Evolutionary conservation across 2,797 vertebrate species (phyloP).

Genomic region (Myotis daubentonii): DNA sequence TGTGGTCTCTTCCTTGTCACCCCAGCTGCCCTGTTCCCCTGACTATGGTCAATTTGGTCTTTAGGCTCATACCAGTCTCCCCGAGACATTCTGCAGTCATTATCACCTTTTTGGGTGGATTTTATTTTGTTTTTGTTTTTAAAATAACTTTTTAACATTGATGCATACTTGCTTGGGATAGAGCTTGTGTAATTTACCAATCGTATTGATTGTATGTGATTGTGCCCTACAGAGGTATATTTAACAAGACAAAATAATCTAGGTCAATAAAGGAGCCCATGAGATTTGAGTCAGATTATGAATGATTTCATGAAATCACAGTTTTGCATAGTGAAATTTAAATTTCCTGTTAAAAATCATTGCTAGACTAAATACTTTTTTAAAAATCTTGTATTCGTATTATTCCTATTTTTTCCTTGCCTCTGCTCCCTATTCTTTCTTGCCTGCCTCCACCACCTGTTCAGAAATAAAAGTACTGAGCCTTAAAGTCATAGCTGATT

Average conservation of each 20-base stretch:
- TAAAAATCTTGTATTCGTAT: not conserved
- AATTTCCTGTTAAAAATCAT: slow-evolving; percentile 67
- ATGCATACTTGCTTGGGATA: slow-evolving; percentile 91
- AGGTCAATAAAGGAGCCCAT: slow-evolving; percentile 84
- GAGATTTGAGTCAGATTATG: slow-evolving; percentile 83
- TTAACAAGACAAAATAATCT: slow-evolving; percentile 85
- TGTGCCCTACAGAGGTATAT: slow-evolving; percentile 90
- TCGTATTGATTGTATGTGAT: slow-evolving; percentile 91
- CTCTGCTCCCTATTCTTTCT: slow-evolving; percentile 20
- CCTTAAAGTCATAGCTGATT: slow-evolving; percentile 60
- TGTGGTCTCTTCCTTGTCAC: slow-evolving; percentile 61
- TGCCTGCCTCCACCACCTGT: slow-evolving; percentile 18
- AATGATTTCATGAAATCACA: slow-evolving; percentile 77
- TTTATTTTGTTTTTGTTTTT: slow-evolving; percentile 80
- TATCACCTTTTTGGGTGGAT: slow-evolving; percentile 93
- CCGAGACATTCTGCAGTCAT: slow-evolving; percentile 91
- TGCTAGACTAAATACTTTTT: slow-evolving; percentile 53
- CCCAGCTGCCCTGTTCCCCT: slow-evolving; percentile 19
- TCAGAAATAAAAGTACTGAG: slow-evolving; percentile 18
- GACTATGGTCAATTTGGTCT: slow-evolving; percentile 83
- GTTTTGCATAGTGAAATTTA: slow-evolving; percentile 69
- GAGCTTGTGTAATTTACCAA: slow-evolving; percentile 94
- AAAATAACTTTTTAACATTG: slow-evolving; percentile 88
- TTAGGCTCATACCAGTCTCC: slow-evolving; percentile 88
- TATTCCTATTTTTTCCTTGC: slow-evolving; percentile 16